Evolutionary conservation across 2,888 invertebrate genomes (phyloP).

Genomic region (Campaea margaritaria): DNA sequence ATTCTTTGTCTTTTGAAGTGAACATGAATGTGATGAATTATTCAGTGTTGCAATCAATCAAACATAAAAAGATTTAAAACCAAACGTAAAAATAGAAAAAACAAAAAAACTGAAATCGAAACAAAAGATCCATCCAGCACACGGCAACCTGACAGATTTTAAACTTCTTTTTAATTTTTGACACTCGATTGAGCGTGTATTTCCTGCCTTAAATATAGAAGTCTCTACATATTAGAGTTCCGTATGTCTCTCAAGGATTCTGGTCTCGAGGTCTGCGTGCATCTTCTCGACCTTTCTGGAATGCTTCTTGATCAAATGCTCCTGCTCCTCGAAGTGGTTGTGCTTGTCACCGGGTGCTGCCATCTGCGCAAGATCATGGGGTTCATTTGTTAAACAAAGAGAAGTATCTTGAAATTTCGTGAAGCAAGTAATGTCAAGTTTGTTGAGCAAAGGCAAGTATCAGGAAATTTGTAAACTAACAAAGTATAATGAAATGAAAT

Average conservation of each 20-base stretch:
- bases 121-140: too few species aligned
- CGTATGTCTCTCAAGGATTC: constrained; percentile 90
- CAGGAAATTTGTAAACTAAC: too few species aligned
- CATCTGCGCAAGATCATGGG: constrained; percentile 58
- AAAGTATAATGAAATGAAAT: too few species aligned
- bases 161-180: background rate
- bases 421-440: too few species aligned
- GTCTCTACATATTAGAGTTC: constrained; percentile 85
- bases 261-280: constrained; percentile 91
- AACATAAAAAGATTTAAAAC: too few species aligned
- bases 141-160: background rate
- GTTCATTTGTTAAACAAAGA: background rate
- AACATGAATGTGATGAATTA: too few species aligned
- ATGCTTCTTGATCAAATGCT: constrained; percentile 93
- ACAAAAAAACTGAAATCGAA: too few species aligned
- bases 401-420: too few species aligned
- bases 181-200: background rate
- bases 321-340: constrained; percentile 87
- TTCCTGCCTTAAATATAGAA: background rate
- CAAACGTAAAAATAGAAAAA: too few species aligned
- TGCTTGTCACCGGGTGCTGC: constrained; percentile 87
- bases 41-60: too few species aligned
- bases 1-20: too few species aligned
- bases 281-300: constrained; percentile 93
- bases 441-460: too few species aligned